Evolutionary conservation across 1,140 invertebrate genomes (phyloP), one percentile per base, ranked within the genome.

Genomic region (Trichomalopsis sarcophagae): DNA sequence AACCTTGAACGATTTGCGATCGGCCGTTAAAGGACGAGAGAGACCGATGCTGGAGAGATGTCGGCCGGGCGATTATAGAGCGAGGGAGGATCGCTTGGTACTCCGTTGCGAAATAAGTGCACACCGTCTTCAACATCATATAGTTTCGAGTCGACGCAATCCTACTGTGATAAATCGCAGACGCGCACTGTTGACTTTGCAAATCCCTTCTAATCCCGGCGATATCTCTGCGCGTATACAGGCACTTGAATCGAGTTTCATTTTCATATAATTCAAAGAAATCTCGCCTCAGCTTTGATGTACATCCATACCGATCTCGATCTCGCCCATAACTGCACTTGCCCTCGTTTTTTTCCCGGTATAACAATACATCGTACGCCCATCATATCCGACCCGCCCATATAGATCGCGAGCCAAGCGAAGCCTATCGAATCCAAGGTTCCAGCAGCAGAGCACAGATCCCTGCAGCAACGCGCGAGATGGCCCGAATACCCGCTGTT

Each of bases 341-440:
- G 71, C 50, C 81, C 81, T 40, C 47, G 14, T 36, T 74, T 75
- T 36, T 17, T 44, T 10, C 68, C 14, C 14, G 40, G 74, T 40
- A 13, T 40, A 44, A 75, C 74, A 75, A 75, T 75, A 40, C 30
- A 0, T 23, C 74, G 36, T 40, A 73, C 27, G 2, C 74, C 14
- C 11, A 75, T 75, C 11, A 23, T 6, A 36, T 36, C 33, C 33
- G 33, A 21, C 73, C 33, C 75, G 40, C 5, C 21, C 30, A 62
- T 14, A 17, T 62, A 62, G 62, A 74, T 77, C 81, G 55, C 81
- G 73, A 10, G 50, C 66, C 44, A 77, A 78, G 76, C 66, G 27
- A 79, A 21, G 82, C 82, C 23, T 79, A 73, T 71, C 82, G 50
- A 23, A 80, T 23, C 83, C 83, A 84, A 84, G 83, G 83, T 71